Conservation (phyloP, 2,113 vertebrate species). For the Corvus moneduloides region DNA sequence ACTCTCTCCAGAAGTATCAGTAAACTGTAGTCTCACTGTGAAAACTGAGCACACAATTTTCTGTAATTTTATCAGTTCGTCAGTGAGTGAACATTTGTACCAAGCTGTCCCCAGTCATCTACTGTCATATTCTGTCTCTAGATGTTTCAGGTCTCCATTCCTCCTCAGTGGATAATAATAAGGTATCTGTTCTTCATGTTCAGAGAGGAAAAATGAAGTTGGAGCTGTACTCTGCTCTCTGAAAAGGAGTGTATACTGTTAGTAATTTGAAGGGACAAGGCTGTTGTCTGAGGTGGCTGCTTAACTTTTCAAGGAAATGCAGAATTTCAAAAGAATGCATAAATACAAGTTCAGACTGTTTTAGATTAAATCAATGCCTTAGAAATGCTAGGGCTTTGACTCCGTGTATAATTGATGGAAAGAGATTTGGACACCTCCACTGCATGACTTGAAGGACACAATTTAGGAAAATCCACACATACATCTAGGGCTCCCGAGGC, state of each 20-base stretch:
- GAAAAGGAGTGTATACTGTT: neutral
- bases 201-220: neutral
- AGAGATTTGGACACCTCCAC: neutral
- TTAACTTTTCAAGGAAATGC: neutral
- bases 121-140: neutral
- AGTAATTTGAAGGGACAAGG: neutral
- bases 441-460: neutral
- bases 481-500: neutral
- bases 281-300: neutral
- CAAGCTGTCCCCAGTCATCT: neutral
- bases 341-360: neutral
- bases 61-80: neutral
- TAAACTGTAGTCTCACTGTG: conserved; percentile 20
- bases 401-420: neutral
- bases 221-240: neutral
- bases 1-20: neutral
- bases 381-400: neutral
- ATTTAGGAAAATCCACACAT: neutral
- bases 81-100: neutral
- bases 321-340: neutral
- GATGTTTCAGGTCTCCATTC: neutral
- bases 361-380: neutral
- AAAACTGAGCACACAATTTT: conserved; percentile 1
- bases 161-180: neutral
- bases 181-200: neutral